Percentiles rank a stretch among this genome's conserved stretches.
Conservation (phyloP, 2,113 vertebrate genomes). For the Pteropus alecto region DNA sequence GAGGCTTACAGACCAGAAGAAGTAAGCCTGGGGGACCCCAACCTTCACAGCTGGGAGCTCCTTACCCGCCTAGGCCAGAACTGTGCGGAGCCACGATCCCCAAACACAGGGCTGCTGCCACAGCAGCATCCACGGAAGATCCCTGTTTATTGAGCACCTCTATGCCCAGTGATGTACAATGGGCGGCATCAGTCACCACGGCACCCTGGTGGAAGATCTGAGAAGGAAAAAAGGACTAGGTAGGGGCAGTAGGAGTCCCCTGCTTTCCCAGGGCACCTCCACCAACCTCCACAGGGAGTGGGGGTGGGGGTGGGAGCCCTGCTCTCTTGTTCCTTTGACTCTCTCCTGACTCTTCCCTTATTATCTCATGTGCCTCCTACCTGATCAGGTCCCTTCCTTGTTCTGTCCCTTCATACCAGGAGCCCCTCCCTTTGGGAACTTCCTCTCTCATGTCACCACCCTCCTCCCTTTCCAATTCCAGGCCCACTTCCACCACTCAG, state of each 20-base stretch:
- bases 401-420: background rate
- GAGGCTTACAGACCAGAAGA: background rate
- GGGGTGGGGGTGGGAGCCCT: background rate
- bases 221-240: background rate
- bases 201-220: constrained; percentile 94
- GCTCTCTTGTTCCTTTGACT: background rate
- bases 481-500: background rate
- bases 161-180: constrained; percentile 92
- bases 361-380: background rate
- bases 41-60: constrained; percentile 19
- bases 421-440: background rate
- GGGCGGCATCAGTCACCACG: constrained; percentile 93
- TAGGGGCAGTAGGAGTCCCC: background rate
- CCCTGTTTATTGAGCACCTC: constrained; percentile 90
- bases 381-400: background rate
- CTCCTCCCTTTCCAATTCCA: background rate
- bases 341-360: background rate
- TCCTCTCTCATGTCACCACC: background rate
- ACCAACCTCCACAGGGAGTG: background rate
- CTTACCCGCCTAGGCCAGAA: constrained; percentile 96
- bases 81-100: constrained; percentile 95
- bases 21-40: background rate
- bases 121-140: constrained; percentile 95
- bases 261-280: background rate
- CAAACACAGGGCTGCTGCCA: constrained; percentile 91